Percentiles rank a stretch among this genome's conserved stretches.
These are phyloP conservation scores for Triplophysa rosa DNA, from an alignment of 2,113 vertebrate genomes.

Conservation along the genomic window DNA sequence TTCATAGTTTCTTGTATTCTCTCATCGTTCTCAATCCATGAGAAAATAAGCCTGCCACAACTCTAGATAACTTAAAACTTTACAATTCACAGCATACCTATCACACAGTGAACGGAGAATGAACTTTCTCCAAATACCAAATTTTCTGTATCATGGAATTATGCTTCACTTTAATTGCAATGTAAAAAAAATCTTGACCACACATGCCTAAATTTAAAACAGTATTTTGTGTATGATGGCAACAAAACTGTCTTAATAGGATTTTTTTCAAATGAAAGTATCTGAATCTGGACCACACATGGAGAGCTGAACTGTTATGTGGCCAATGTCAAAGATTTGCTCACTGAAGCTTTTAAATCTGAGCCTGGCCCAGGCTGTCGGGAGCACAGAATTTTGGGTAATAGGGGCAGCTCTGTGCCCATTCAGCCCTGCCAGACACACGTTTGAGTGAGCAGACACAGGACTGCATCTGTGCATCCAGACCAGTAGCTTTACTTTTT, in stretches of 20 bases:
- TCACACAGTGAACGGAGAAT: constrained; percentile 60
- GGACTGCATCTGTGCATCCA: constrained; percentile 52
- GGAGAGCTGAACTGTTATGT: constrained; percentile 47
- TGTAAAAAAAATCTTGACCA: neutral
- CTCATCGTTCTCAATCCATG: constrained; percentile 1
- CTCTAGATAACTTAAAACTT: constrained; percentile 19
- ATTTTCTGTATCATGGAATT: constrained; percentile 43
- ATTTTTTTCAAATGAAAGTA: constrained; percentile 36
- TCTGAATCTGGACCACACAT: constrained; percentile 69
- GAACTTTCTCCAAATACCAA: constrained; percentile 37
- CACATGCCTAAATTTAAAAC: constrained; percentile 37
- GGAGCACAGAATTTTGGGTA: constrained; percentile 51
- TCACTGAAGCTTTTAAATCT: constrained; percentile 68
- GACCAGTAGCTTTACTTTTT: constrained; percentile 6
- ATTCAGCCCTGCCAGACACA: constrained; percentile 52
- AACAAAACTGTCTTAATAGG: constrained; percentile 42
- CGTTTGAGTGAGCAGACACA: constrained; percentile 63
- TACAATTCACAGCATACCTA: constrained; percentile 63
- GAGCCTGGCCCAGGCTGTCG: constrained; percentile 48
- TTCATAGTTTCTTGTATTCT: constrained; percentile 9
- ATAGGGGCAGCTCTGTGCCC: constrained; percentile 50
- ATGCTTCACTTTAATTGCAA: constrained; percentile 60
- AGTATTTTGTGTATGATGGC: constrained; percentile 47
- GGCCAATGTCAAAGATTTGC: constrained; percentile 70
- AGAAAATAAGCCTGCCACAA: neutral